Evolutionary conservation across 1,140 invertebrate species (phyloP), one percentile per base, ranked within the genome.

Genomic region (Hycleus cichorii): DNA sequence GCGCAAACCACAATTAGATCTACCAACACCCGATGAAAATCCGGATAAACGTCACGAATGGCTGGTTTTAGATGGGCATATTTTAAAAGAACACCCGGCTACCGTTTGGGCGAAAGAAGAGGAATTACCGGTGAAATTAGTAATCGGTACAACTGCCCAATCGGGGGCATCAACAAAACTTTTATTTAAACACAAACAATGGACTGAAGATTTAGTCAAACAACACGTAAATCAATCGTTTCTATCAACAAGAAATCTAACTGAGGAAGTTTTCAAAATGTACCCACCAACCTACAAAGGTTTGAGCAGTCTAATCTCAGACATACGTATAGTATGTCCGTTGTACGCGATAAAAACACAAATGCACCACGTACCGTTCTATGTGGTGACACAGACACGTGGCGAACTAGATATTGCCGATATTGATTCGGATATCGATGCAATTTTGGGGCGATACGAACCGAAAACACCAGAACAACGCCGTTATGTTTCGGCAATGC

Each of bases 281-380:
- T 88, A 89, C 64, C 84, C 86, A 60, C 74, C 80, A 46, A 86
- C 82, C 1, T 81, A 86, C 57, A 75, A 81, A 52, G 84, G 84
- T 18, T 70, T 90, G 1, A 79, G 81, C 3, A 75, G 83, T 27
- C 81, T 91, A 76, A 86, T 91, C 6, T 87, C 88, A 0, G 87
- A 91, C 56, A 83, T 91, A 8, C 81, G 88, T 2, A 89, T 86
- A 0, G 76, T 90, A 18, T 93, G 90, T 69, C 90, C 90, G 1
- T 71, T 91, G 32, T 74, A 88, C 2, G 80, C 79, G 9, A 74
- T 87, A 27, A 80, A 83, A 18, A 72, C 79, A 38, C 74, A 78
- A 49, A 77, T 81, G 25, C 74, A 77, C 0, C 75, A 78, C 12
- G 81, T 86, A 42, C 83, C 85, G 8, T 83, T 90, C 74, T 91